phyloP scores from a whole-genome alignment of 2,797 vertebrate genomes.

The Acrossocheilus fasciatus region DNA sequence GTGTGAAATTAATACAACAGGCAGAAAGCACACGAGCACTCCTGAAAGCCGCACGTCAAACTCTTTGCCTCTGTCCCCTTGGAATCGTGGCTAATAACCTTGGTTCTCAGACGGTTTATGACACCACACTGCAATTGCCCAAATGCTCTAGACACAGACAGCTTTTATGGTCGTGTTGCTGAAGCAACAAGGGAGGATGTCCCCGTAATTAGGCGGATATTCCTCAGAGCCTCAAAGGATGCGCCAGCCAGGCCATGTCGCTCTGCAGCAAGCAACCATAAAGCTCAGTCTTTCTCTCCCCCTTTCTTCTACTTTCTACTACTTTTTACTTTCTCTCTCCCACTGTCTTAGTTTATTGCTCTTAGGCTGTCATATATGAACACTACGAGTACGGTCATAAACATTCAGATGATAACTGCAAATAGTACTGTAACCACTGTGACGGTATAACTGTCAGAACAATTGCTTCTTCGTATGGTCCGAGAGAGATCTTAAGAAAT shows the following conservation, averaged over 20 bases:
- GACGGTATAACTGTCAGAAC: constrained; percentile 29
- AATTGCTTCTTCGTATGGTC: neutral
- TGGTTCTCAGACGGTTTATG: constrained; percentile 89
- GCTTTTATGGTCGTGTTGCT: constrained; percentile 94
- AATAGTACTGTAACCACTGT: constrained; percentile 21
- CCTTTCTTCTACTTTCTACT: constrained; percentile 74
- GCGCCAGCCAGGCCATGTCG: constrained; percentile 79
- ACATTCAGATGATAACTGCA: constrained; percentile 42
- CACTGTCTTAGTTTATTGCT: constrained; percentile 77
- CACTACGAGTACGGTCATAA: constrained; percentile 61
- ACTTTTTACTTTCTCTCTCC: constrained; percentile 73
- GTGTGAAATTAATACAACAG: constrained; percentile 66
- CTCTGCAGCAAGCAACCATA: constrained; percentile 71
- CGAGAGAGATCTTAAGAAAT: neutral
- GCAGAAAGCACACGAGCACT: constrained; percentile 52
- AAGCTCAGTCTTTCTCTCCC: constrained; percentile 72
- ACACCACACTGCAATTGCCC: constrained; percentile 80
- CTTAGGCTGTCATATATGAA: constrained; percentile 83
- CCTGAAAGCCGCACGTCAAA: constrained; percentile 65
- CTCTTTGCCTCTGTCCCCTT: constrained; percentile 75
- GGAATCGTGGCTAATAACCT: constrained; percentile 85
- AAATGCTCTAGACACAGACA: constrained; percentile 86
- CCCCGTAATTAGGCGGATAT: constrained; percentile 91
- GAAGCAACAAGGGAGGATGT: constrained; percentile 90
- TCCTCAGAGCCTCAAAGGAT: constrained; percentile 86